Evolutionary conservation across 2,797 vertebrate genomes (phyloP), one percentile per base, ranked within the genome.

Genomic region (Aldrovandia affinis): DNA sequence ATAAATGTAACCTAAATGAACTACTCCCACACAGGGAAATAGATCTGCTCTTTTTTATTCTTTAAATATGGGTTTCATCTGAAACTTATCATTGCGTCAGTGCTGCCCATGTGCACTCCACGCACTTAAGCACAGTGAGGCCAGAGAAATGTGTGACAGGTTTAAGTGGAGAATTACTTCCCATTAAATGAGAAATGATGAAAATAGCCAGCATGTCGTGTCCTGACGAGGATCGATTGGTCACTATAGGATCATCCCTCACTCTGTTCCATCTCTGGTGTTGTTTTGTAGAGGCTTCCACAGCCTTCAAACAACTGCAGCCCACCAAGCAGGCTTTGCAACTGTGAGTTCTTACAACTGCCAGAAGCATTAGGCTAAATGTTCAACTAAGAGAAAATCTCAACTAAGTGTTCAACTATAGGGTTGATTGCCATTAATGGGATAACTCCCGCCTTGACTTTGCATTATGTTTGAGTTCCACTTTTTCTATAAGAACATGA

Each of bases 1-100:
- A 44, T 1, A 75, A 44, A 44, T 44, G 44, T 36, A 75, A 75
- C 36, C 5, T 44, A 75, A 75, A 39, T 20, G 30, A 39, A 75
- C 20, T 44, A 42, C 30, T 42, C 14, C 70, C 30, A n/a, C 36
- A 42, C 70, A 22, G 70, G 39, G 39, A 42, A 44, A 3, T 39
- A 73, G 0, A 68, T 33, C 28, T 63, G 22, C 20, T 28, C n/a
- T 39, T 36, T 70, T 9, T 70, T 15, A 70, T 36, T 75, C 4
- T 75, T 42, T 75, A 20, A 75, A 75, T 44, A n/a, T 42, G 70
- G 36, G 39, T 44, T 22, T 75, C 36, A 75, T 75, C 39, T 75
- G 70, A 75, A 75, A 75, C 20, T 1, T 44, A 75, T 75, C 39
- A 75, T 10, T 75, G 39, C 18, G 25, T 75, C 39, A 75, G 18